phyloP scores from a whole-genome alignment of 1,140 invertebrate species.

The Pararge aegeria region DNA sequence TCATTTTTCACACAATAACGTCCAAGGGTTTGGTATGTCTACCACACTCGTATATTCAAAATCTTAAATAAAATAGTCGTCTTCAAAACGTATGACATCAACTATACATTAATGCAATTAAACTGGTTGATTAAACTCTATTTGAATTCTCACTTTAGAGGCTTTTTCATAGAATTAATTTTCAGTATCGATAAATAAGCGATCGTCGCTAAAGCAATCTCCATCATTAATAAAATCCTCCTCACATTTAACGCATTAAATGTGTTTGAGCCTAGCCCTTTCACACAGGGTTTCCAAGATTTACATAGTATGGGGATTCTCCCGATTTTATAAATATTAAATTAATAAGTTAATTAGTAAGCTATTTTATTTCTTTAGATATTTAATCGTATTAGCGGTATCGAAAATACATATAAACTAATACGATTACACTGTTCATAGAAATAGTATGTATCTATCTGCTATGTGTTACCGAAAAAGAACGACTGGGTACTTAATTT shows the following conservation, averaged over 20 bases:
- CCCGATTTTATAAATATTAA: neutral
- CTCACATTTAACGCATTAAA: constrained; percentile 12
- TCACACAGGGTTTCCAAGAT: constrained; percentile 5
- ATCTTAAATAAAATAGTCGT: too few relatives aligned
- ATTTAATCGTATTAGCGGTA: too few relatives aligned
- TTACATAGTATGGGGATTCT: neutral
- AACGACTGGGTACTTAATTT: too few relatives aligned
- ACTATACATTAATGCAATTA: neutral
- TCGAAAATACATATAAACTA: too few relatives aligned
- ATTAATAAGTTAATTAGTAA: neutral
- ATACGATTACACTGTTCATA: too few relatives aligned
- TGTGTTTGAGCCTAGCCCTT: constrained; percentile 9
- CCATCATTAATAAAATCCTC: constrained; percentile 13
- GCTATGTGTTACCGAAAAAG: too few relatives aligned
- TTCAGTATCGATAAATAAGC: constrained; percentile 11
- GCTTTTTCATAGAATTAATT: constrained; percentile 8
- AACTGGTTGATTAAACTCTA: neutral
- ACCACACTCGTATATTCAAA: too few relatives aligned
- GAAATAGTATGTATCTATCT: too few relatives aligned
- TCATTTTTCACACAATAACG: too few relatives aligned
- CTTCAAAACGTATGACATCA: too few relatives aligned
- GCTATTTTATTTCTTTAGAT: too few relatives aligned
- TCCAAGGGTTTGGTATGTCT: too few relatives aligned
- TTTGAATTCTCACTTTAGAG: neutral
- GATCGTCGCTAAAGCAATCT: constrained; percentile 10